phyloP scores from a whole-genome alignment of 2,888 invertebrate genomes.

The Idaea biselata region DNA sequence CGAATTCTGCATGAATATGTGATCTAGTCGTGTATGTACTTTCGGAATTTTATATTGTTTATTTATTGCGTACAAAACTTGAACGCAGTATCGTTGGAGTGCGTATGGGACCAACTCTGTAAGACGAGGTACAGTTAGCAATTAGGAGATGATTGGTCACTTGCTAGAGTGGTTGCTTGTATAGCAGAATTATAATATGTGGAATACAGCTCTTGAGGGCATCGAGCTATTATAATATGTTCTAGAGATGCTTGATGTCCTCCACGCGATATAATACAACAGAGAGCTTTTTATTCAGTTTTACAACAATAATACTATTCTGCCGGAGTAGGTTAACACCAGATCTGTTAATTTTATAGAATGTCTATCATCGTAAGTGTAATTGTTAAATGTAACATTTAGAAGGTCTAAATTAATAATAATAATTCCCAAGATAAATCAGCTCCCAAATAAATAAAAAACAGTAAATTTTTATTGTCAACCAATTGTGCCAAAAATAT shows the following conservation, averaged over 20 bases:
- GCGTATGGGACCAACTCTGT: conserved; percentile 77
- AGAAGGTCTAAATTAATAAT: conserved; percentile 37
- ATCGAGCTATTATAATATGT: conserved; percentile 76
- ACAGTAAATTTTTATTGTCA: conserved; percentile 49
- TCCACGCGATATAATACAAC: conserved; percentile 67
- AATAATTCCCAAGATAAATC: conserved; percentile 18
- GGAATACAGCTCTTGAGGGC: conserved; percentile 65
- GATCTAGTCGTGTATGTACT: conserved; percentile 81
- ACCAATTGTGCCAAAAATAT: conserved; percentile 66
- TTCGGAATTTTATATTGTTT: conserved; percentile 77
- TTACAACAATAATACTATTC: conserved; percentile 49
- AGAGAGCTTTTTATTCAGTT: conserved; percentile 58
- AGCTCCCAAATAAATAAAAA: conserved; percentile 56
- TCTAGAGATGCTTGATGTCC: conserved; percentile 73
- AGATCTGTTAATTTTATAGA: conserved; percentile 68
- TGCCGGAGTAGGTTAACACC: conserved; percentile 64
- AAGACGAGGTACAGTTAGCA: conserved; percentile 51
- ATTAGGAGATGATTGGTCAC: conserved; percentile 40
- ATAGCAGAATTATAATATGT: conserved; percentile 41
- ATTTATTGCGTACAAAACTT: conserved; percentile 73
- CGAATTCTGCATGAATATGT: conserved; percentile 80
- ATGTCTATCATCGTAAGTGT: conserved; percentile 56
- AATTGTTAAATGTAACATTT: conserved; percentile 49
- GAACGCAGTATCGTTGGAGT: conserved; percentile 63
- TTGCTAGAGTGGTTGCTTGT: conserved; percentile 40